Evolutionary conservation across 2,797 vertebrate species (phyloP).

Genomic region (Podargus strigoides): DNA sequence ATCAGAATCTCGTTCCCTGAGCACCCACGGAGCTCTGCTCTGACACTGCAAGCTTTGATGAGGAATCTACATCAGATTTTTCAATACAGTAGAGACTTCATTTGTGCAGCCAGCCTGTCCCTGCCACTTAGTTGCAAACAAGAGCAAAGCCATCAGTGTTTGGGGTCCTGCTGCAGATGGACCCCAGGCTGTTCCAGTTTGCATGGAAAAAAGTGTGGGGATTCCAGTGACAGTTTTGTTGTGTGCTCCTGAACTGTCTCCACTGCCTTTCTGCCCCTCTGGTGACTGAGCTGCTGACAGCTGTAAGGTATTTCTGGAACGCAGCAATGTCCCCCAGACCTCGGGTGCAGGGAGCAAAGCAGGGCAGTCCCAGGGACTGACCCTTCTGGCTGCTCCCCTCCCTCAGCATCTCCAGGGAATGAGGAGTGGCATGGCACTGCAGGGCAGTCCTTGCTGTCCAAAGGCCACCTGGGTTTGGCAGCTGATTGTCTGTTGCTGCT

Average conservation of each 20-base stretch:
- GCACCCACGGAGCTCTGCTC: neutral
- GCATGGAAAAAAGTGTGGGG: neutral
- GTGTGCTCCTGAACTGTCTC: neutral
- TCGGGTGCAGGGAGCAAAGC: neutral
- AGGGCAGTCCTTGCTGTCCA: neutral
- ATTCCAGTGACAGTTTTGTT: neutral
- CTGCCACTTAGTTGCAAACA: fast-evolving
- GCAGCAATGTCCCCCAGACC: neutral
- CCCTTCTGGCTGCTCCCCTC: neutral
- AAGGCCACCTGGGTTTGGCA: neutral
- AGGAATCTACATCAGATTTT: neutral
- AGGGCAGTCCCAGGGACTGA: neutral
- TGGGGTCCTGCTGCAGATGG: neutral
- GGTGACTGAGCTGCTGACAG: neutral
- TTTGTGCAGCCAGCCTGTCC: neutral
- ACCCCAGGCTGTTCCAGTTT: neutral
- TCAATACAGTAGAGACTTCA: neutral
- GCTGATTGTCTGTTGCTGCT: neutral
- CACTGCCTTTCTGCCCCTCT: neutral
- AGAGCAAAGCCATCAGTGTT: neutral
- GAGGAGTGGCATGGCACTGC: no score
- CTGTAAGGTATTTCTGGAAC: neutral
- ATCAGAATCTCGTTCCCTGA: neutral
- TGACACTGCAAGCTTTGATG: neutral
- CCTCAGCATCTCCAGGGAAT: neutral